Percentiles rank a stretch among this genome's conserved stretches.
Conservation (phyloP, 2,113 vertebrate genomes). For the Hoplias malabaricus region DNA sequence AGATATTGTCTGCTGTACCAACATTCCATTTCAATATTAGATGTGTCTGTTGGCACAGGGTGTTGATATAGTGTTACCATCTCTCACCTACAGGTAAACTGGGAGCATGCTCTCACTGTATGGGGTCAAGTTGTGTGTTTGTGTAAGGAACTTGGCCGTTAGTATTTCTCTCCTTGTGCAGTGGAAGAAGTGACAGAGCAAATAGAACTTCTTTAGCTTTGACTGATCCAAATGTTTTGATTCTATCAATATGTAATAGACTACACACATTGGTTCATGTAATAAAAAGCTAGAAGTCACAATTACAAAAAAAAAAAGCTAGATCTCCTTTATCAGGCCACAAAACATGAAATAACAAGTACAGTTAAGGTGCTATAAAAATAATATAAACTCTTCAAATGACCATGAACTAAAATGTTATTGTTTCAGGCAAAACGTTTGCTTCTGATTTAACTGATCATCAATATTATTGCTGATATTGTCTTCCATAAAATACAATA, state of each 20-base stretch:
- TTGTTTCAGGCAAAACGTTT: too few relatives aligned
- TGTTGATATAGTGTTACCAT: slow-evolving; percentile 60
- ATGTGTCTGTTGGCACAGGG: slow-evolving; percentile 56
- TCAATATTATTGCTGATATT: too few relatives aligned
- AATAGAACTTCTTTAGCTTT: neutral
- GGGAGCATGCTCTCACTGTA: slow-evolving; percentile 55
- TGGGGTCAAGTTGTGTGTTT: slow-evolving; percentile 66
- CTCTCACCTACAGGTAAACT: slow-evolving; percentile 63
- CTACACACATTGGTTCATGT: neutral
- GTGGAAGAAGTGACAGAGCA: neutral
- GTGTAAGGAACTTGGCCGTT: slow-evolving; percentile 51
- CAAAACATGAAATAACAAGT: too few relatives aligned
- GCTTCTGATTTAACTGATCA: too few relatives aligned
- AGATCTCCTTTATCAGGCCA: too few relatives aligned
- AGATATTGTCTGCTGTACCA: slow-evolving; percentile 68
- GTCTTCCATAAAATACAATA: too few relatives aligned
- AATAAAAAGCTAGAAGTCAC: too few relatives aligned
- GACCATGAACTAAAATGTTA: too few relatives aligned
- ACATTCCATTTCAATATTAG: slow-evolving; percentile 64
- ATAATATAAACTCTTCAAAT: too few relatives aligned
- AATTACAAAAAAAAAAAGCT: too few relatives aligned
- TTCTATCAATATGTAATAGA: neutral
- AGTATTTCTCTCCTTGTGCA: slow-evolving; percentile 27
- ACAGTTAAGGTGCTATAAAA: too few relatives aligned
- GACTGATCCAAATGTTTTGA: neutral